Percentiles rank a stretch among this genome's conserved stretches.
These are phyloP conservation scores for Tetramorium parvispinum DNA, from an alignment of 1,140 invertebrate species.

Conservation along the genomic window DNA sequence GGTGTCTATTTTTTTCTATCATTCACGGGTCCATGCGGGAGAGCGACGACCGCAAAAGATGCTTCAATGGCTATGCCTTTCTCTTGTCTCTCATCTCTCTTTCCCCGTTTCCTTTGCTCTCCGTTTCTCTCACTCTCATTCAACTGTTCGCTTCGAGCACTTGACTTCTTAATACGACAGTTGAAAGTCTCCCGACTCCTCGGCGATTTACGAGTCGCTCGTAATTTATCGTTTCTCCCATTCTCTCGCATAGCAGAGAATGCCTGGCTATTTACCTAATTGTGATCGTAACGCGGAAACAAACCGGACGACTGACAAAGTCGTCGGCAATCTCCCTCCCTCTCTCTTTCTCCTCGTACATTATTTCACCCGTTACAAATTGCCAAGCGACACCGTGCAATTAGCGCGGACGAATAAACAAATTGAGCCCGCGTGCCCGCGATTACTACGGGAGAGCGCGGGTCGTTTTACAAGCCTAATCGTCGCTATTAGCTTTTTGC, in stretches of 20 bases:
- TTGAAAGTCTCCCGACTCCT: slow-evolving; percentile 50
- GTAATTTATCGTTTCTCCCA: slow-evolving; percentile 54
- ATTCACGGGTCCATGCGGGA: slow-evolving; percentile 13
- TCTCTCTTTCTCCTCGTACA: not conserved
- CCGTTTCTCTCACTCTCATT: not conserved
- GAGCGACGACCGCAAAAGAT: slow-evolving; percentile 34
- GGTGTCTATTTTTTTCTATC: slow-evolving; percentile 4
- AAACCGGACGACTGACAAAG: slow-evolving; percentile 16
- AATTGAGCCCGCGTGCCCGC: slow-evolving; percentile 20
- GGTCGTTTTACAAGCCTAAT: slow-evolving; percentile 36
- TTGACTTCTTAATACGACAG: slow-evolving; percentile 58
- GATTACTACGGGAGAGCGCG: not conserved
- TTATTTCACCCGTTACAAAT: slow-evolving; percentile 50
- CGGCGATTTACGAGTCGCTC: slow-evolving; percentile 51
- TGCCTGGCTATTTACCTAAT: slow-evolving; percentile 53
- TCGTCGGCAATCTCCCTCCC: not conserved
- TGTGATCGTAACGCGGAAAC: slow-evolving; percentile 54
- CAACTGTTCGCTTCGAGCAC: slow-evolving; percentile 28
- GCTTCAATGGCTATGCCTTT: slow-evolving; percentile 21
- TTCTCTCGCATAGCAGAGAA: slow-evolving; percentile 3
- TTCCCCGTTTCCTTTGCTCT: not conserved
- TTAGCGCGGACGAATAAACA: slow-evolving; percentile 47
- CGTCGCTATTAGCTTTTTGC: slow-evolving; percentile 51
- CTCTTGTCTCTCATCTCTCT: slow-evolving; percentile 15
- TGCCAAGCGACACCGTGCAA: slow-evolving; percentile 32